These are phyloP conservation scores for Amblyraja radiata DNA, from an alignment of 2,797 vertebrate genomes.

Conservation along the genomic window DNA sequence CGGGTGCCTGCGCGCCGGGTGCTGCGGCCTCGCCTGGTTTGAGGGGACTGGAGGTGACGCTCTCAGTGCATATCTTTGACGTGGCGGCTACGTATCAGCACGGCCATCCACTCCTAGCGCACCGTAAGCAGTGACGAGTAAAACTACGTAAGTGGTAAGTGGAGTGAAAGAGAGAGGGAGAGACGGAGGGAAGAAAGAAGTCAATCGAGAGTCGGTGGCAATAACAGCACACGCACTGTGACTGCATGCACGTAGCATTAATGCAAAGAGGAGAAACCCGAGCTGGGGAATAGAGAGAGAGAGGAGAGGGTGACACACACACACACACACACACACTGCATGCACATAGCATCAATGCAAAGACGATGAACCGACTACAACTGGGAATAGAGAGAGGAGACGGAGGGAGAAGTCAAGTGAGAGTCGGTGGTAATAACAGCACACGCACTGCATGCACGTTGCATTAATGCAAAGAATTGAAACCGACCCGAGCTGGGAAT, in stretches of 20 bases:
- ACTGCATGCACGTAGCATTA: constrained; percentile 24
- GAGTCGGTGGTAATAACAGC: not conserved
- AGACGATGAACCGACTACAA: not conserved
- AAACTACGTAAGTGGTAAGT: constrained; percentile 38
- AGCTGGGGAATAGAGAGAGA: not conserved
- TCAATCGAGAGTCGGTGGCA: not conserved
- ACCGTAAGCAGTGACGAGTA: constrained; percentile 34
- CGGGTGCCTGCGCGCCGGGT: constrained; percentile 9
- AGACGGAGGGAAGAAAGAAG: constrained; percentile 22
- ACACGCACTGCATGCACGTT: constrained; percentile 16
- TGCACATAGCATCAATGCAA: constrained; percentile 30
- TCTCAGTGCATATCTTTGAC: constrained; percentile 37
- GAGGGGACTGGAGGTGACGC: constrained; percentile 35
- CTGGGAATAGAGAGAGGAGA: not conserved
- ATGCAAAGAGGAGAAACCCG: not conserved
- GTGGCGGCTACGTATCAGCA: constrained; percentile 37
- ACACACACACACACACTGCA: not conserved
- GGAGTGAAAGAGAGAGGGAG: constrained; percentile 2
- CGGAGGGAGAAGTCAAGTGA: not conserved
- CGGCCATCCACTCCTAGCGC: constrained; percentile 33
- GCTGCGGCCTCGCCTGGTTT: constrained; percentile 31
- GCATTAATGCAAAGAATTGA: constrained; percentile 12
- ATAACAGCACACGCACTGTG: not conserved
- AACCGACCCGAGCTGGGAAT: not conserved
- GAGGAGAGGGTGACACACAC: not conserved